Evolutionary conservation across 2,797 vertebrate genomes (phyloP).

Genomic region (Anguilla obscura): DNA sequence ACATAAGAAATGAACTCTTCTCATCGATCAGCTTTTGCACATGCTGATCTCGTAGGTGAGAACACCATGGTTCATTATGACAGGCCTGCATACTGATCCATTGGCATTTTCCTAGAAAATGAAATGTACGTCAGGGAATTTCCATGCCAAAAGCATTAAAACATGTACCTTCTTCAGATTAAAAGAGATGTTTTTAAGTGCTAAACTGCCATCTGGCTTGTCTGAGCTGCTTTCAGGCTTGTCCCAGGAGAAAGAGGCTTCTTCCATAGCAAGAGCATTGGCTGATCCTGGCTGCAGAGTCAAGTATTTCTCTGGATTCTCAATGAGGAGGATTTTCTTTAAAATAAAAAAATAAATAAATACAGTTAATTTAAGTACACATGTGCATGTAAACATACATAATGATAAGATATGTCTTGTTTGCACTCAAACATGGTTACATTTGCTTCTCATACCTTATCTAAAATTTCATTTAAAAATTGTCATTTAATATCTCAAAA

Average conservation of each 20-base stretch:
- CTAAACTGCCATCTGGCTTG: conserved; percentile 19
- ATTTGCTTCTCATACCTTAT: neutral
- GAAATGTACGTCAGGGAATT: neutral
- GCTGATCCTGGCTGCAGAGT: conserved; percentile 55
- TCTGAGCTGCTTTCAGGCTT: conserved; percentile 26
- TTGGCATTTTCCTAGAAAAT: neutral
- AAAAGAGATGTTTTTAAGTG: conserved; percentile 72
- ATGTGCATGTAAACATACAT: neutral
- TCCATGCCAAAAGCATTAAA: neutral
- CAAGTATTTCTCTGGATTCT: conserved; percentile 78
- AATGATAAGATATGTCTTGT: neutral
- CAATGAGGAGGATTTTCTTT: conserved; percentile 74
- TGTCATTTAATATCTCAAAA: neutral
- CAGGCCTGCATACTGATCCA: neutral
- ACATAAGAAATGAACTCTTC: neutral
- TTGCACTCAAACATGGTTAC: neutral
- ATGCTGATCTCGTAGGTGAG: neutral
- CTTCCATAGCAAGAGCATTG: conserved; percentile 71
- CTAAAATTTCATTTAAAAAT: conserved; percentile 27
- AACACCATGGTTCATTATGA: neutral
- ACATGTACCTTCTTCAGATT: conserved; percentile 72
- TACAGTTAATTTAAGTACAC: neutral
- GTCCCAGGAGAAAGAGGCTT: conserved; percentile 77
- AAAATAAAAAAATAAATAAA: conserved; percentile 37
- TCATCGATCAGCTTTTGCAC: neutral